Conservation (phyloP, 2,113 vertebrate species). For the Urocynchramus pylzowi region DNA sequence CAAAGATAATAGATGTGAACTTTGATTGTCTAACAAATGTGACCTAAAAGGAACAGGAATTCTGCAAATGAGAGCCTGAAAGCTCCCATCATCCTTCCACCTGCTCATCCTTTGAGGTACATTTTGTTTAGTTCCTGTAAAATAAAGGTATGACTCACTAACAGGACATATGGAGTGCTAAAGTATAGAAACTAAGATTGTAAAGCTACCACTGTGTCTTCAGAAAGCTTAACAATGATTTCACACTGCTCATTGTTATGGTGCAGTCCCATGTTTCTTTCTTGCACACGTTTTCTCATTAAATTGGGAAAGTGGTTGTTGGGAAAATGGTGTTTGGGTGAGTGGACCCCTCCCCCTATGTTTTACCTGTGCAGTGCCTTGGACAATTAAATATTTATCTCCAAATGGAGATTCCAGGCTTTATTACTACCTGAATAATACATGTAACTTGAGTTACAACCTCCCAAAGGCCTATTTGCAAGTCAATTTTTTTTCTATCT, state of each 20-base stretch:
- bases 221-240: not conserved
- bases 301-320: not conserved
- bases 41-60: not conserved
- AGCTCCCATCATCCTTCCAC: not conserved
- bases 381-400: slow-evolving; percentile 48
- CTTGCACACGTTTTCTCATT: not conserved
- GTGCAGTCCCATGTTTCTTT: not conserved
- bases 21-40: not conserved
- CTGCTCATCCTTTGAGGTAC: not conserved
- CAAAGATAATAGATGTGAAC: not conserved
- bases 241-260: not conserved
- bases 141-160: not conserved
- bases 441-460: not conserved
- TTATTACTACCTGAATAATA: slow-evolving; percentile 38
- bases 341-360: not conserved
- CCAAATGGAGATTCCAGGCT: slow-evolving; percentile 6
- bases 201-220: not conserved
- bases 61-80: not conserved
- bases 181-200: not conserved
- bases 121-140: not conserved
- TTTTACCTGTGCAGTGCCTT: not conserved
- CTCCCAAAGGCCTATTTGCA: not conserved
- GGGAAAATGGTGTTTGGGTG: not conserved
- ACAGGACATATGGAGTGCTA: not conserved
- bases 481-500: not conserved